These are phyloP conservation scores for Andrena chrysosceles DNA, from an alignment of 2,888 invertebrate species.

Conservation along the genomic window DNA sequence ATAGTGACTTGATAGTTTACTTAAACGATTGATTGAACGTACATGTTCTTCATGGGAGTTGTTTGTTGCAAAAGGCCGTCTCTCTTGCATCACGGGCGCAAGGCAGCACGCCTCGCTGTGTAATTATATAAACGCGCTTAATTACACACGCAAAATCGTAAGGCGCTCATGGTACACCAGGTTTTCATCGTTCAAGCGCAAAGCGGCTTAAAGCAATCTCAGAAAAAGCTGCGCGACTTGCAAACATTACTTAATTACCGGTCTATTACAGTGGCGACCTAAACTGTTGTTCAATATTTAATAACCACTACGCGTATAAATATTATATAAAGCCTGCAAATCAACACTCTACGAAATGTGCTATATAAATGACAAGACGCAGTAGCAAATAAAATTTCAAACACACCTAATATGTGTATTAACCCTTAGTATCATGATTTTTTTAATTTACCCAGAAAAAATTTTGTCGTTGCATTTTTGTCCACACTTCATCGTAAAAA, in stretches of 20 bases:
- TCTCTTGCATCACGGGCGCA: neutral
- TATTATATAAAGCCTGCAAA: no score
- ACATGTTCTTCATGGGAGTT: neutral
- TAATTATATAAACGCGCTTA: slow-evolving; percentile 57
- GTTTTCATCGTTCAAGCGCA: slow-evolving; percentile 12
- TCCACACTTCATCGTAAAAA: no score
- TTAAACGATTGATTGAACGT: neutral
- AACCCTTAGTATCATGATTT: no score
- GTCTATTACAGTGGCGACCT: neutral
- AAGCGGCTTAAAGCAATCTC: slow-evolving; percentile 12
- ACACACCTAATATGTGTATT: no score
- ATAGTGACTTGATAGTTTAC: neutral
- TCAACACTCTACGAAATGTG: no score
- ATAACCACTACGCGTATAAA: neutral
- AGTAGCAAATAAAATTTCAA: no score
- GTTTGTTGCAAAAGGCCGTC: neutral
- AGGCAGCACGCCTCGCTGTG: slow-evolving; percentile 1
- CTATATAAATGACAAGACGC: no score
- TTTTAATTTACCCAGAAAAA: no score
- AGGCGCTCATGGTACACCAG: slow-evolving; percentile 19
- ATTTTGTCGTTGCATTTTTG: no score
- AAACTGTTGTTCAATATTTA: neutral
- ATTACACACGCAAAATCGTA: slow-evolving; percentile 34
- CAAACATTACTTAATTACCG: slow-evolving; percentile 16
- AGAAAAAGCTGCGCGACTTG: slow-evolving; percentile 5